These are phyloP conservation scores for Eupeodes corollae DNA, from an alignment of 1,140 invertebrate genomes.

Conservation along the genomic window DNA sequence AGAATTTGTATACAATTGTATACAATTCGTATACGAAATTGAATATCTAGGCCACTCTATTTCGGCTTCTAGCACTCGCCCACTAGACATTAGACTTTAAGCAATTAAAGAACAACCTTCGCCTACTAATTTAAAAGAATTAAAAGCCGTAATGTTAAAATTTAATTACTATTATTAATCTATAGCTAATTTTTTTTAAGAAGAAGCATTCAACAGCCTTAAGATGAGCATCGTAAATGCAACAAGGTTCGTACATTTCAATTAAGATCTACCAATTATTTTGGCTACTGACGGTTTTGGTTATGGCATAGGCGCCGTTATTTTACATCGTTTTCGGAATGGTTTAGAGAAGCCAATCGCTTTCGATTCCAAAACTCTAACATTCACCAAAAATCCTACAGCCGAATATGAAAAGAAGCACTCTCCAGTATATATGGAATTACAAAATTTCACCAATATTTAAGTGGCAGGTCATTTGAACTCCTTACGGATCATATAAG, in stretches of 20 bases:
- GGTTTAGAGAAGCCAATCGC: constrained; percentile 20
- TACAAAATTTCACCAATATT: constrained; percentile 37
- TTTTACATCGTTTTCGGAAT: constrained; percentile 37
- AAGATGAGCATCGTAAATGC: background rate
- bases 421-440: constrained; percentile 38
- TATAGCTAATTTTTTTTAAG: too few species aligned
- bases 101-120: background rate
- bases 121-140: background rate
- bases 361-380: constrained; percentile 6
- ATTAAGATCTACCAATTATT: constrained; percentile 6
- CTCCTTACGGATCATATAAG: constrained; percentile 40
- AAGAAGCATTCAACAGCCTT: background rate
- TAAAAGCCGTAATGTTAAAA: too few species aligned
- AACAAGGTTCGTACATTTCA: background rate
- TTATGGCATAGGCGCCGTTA: constrained; percentile 30
- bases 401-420: constrained; percentile 33
- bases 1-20: too few species aligned
- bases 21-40: too few species aligned
- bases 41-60: background rate
- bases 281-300: constrained; percentile 40
- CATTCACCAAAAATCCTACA: constrained; percentile 15
- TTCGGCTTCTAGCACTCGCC: background rate
- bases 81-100: background rate
- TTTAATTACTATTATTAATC: too few species aligned
- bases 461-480: constrained; percentile 17